Base-by-base conservation (phyloP, 2,888 invertebrate genomes). In the Nephrotoma flavescens region DNA sequence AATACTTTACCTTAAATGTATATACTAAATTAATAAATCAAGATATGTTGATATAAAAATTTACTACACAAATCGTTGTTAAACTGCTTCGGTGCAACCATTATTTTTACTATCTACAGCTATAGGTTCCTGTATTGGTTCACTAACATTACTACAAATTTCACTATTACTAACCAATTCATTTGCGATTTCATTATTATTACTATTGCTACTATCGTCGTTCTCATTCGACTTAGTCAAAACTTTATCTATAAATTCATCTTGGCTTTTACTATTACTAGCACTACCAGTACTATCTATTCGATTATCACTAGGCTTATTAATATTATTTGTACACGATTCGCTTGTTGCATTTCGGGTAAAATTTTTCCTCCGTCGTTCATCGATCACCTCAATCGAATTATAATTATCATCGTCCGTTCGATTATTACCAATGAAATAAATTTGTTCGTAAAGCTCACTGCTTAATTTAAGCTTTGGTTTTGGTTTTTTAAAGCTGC, bases 371-470 rank as follows among this genome's bases (percentile, higher is more conserved):
- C 89, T 90, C 4, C 92, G 89, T 4, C 92, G 89, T 87, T 92
- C 92, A 86, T 90, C 91, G 83, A 92, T 92, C 6, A 92, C 91
- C 87, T 90, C 89, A 12, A 91, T 88, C 0, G 91, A 92, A 87
- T 92, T 92, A 88, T 91, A 91, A 87, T 90, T 89, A 41, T 90
- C 90, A 83, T 89, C 88, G 57, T 89, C 89, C 19, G 86, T 86
- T 15, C 87, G 86, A 86, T 88, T 88, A 15, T 87, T 87, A 83
- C 88, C 88, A 42, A 88, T 88, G 9, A 88, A 88, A 83, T 88
- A 88, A 44, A 91, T 89, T 31, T 90, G 90, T 87, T 91, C 92
- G 42, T 90, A 89, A 0, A 86, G 47, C 86, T 91, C 90, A 19
- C 89, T 89, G 57, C 89, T 89, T 83, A 90, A 89, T 87, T 89